Percentiles rank a stretch among this genome's conserved stretches.
phyloP scores from a whole-genome alignment of 2,888 invertebrate genomes.

The Melolontha melolontha region DNA sequence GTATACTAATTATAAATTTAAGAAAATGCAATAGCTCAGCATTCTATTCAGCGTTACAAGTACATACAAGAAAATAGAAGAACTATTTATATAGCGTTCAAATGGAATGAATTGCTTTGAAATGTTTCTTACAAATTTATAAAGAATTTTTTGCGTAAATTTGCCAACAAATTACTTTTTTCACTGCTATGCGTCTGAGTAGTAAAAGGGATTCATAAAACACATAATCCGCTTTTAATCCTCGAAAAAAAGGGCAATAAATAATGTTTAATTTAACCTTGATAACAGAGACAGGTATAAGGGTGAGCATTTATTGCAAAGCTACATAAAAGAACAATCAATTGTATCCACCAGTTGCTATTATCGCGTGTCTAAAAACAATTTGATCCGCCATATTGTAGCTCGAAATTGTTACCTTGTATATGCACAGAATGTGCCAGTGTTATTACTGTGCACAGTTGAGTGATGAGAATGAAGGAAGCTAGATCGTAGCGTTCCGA shows the following conservation, averaged over 20 bases:
- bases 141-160: no score
- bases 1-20: no score
- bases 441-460: conserved; percentile 13
- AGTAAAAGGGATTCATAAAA: no score
- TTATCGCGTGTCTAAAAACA: conserved; percentile 16
- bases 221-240: not conserved
- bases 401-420: conserved; percentile 19
- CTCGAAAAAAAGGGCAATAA: not conserved
- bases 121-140: no score
- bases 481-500: conserved; percentile 5
- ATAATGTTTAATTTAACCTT: conserved; percentile 2
- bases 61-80: no score
- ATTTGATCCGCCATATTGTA: not conserved
- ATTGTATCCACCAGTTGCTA: conserved; percentile 18
- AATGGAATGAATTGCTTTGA: no score
- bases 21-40: no score
- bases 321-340: conserved; percentile 6
- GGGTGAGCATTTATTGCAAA: not conserved
- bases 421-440: not conserved
- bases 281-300: not conserved
- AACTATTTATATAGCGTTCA: no score
- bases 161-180: no score
- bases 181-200: no score
- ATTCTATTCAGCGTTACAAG: no score
- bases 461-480: not conserved